Base-by-base conservation (phyloP, 2,797 vertebrate genomes). In the Galaxias olidus region DNA sequence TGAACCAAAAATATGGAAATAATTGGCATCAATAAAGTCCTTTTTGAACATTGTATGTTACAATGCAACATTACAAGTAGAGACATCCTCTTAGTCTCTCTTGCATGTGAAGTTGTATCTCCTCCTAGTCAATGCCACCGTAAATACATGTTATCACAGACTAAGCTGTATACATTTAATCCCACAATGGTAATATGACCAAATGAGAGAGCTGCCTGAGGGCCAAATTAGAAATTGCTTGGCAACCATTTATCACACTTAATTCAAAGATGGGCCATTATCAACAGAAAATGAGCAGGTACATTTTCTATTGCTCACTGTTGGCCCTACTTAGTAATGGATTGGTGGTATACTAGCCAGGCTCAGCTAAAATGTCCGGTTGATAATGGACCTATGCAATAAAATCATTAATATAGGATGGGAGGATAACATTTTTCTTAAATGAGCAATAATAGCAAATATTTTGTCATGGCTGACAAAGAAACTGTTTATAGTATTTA, bases 161-260 rank as follows among this genome's bases (percentile, higher is more conserved):
- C 61, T 18, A 41, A 44, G 14, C 47, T 0, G 20, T 65, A 74
- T 75, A 79, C 79, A 63, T 82, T 84, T 85, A 84, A 86, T 88
- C 84, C 87, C 72, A 69, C 4, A 72, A 81, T 8, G 65, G 77
- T 83, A 84, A 84, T 77, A 73, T 46, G 69, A 73, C 10, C 59
- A 60, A 68, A 68, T 79, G 73, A 42, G 56, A 73, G 73, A 75
- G 68, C 74, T 60, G 80, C 84, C 81, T 43, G 12, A 66, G 84
- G 79, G 66, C 79, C n/a, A 77, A 77, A 81, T 87, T 84, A 85
- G 77, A 76, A 72, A 86, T 80, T 85, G 72, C 57, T 54, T 54
- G 64, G 77, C 69, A 78, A 74, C 70, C 64, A 87, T 87, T 84
- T 81, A 82, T 88, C 84, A 85, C 74, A 78, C 76, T 83, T 82